These are phyloP conservation scores for Lasiommata megera DNA, from an alignment of 2,888 invertebrate species.

Conservation along the genomic window DNA sequence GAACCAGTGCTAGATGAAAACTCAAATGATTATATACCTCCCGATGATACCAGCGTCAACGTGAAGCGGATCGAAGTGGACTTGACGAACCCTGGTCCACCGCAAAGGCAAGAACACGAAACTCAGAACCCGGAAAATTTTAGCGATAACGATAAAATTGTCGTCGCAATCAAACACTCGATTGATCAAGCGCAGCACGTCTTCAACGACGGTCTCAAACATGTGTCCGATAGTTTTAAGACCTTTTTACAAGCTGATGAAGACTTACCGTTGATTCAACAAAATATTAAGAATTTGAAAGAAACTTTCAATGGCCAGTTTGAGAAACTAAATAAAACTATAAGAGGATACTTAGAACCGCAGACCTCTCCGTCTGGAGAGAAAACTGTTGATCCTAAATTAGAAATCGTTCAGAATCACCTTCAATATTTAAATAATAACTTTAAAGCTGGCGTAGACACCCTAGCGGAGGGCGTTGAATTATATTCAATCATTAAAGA, in stretches of 20 bases:
- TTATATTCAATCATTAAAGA: conserved; percentile 48
- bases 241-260: conserved; percentile 49
- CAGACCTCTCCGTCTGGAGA: conserved; percentile 31
- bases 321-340: conserved; percentile 51
- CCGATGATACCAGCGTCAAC: conserved; percentile 37
- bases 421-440: conserved; percentile 49
- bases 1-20: conserved; percentile 45
- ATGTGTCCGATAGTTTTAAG: conserved; percentile 53
- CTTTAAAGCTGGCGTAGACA: conserved; percentile 53
- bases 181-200: conserved; percentile 49
- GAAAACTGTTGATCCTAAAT: conserved; percentile 32
- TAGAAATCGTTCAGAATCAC: conserved; percentile 39
- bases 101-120: conserved; percentile 69
- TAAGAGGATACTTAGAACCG: conserved; percentile 47
- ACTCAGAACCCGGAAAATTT: conserved; percentile 62
- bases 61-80: conserved; percentile 56
- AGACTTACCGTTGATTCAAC: conserved; percentile 48
- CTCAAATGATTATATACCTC: conserved; percentile 40
- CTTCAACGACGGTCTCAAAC: conserved; percentile 47
- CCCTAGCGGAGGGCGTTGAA: conserved; percentile 53
- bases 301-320: conserved; percentile 53
- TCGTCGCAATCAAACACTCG: conserved; percentile 49
- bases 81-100: conserved; percentile 60
- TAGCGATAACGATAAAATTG: conserved; percentile 45
- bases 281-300: conserved; percentile 52